Conservation (phyloP, 2,797 vertebrate genomes). For the Darevskia nairensis region DNA sequence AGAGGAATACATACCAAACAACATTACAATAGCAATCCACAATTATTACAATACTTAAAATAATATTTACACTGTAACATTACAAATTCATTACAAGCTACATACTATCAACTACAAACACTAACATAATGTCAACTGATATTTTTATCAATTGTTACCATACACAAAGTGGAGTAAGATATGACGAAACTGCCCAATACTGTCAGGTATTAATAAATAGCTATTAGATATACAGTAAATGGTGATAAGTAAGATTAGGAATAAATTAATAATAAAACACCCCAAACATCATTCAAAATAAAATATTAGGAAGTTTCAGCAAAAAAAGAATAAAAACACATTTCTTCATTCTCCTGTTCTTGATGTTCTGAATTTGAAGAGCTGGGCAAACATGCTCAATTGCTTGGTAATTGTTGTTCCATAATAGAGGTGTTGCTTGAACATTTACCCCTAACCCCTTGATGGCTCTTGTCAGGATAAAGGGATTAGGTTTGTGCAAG, state of each 20-base stretch:
- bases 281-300: neutral
- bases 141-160: neutral
- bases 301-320: neutral
- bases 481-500: conserved; percentile 11
- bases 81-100: neutral
- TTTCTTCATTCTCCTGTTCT: neutral
- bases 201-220: neutral
- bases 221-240: neutral
- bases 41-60: neutral
- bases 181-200: neutral
- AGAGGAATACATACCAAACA: neutral
- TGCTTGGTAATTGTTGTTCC: neutral
- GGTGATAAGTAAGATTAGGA: neutral
- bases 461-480: rapidly evolving
- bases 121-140: neutral
- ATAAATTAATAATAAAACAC: neutral
- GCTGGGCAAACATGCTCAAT: neutral
- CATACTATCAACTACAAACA: neutral
- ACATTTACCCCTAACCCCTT: neutral
- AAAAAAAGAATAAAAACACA: neutral
- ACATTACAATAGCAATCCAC: neutral
- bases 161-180: neutral
- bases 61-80: neutral
- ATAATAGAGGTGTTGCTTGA: neutral
- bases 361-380: neutral